Evolutionary conservation across 2,113 vertebrate genomes (phyloP).

Genomic region (Athene noctua): DNA sequence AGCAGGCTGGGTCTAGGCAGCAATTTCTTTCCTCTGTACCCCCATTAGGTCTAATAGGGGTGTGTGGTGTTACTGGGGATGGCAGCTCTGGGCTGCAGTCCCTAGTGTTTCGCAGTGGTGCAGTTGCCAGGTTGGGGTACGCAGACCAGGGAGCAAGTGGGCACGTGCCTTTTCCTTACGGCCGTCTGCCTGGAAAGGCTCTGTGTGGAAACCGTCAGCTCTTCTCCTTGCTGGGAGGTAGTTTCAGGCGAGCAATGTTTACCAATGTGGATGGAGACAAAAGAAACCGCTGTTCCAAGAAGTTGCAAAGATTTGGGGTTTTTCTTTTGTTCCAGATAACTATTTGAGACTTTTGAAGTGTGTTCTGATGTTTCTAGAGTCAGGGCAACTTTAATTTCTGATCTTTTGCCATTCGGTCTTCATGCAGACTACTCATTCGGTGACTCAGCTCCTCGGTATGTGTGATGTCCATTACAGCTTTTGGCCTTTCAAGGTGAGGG

Average conservation of each 20-base stretch:
- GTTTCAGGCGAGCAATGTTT: background rate
- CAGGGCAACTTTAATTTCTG: background rate
- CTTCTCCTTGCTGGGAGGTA: background rate
- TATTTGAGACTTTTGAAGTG: background rate
- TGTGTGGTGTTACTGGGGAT: background rate
- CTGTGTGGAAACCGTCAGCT: rapidly evolving
- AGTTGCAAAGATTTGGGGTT: background rate
- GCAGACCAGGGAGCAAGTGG: background rate
- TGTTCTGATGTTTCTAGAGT: background rate
- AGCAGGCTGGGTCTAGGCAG: background rate
- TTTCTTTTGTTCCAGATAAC: background rate
- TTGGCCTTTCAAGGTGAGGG: background rate
- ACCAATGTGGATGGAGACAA: background rate
- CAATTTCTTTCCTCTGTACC: rapidly evolving
- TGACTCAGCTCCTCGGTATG: background rate
- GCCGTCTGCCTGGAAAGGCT: background rate
- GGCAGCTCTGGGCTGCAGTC: background rate
- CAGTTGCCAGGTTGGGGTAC: background rate
- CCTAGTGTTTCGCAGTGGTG: rapidly evolving
- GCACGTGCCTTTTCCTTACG: rapidly evolving
- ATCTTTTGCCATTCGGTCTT: background rate
- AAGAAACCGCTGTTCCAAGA: background rate
- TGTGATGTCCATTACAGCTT: background rate
- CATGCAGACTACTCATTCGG: background rate
- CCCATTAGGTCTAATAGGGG: rapidly evolving